phyloP scores from a whole-genome alignment of 1,140 invertebrate species.

The Aradophagus sp. region DNA sequence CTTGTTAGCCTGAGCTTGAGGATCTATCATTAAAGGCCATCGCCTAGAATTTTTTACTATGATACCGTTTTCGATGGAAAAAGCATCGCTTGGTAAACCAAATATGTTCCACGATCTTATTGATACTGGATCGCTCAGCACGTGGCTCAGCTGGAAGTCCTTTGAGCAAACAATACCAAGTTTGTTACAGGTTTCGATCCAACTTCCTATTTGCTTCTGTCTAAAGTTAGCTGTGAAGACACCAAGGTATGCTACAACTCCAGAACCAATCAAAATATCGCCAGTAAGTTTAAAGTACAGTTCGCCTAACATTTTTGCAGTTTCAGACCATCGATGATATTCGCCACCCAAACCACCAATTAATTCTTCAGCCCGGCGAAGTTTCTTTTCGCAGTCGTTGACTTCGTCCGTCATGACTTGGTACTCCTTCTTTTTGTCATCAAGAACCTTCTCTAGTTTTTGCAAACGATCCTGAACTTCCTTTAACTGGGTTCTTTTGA shows the following conservation, averaged over 20 bases:
- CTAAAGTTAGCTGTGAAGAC: slow-evolving; percentile 89
- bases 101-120: slow-evolving; percentile 94
- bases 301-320: slow-evolving; percentile 83
- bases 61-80: slow-evolving; percentile 95
- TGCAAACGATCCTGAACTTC: slow-evolving; percentile 79
- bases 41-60: slow-evolving; percentile 88
- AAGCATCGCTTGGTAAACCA: slow-evolving; percentile 90
- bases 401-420: slow-evolving; percentile 87
- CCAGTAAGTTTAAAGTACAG: slow-evolving; percentile 75
- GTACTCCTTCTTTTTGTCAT: slow-evolving; percentile 75
- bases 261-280: slow-evolving; percentile 76
- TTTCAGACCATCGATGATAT: slow-evolving; percentile 87
- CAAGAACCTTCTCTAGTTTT: slow-evolving; percentile 80
- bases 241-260: slow-evolving; percentile 92
- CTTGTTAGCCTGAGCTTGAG: slow-evolving; percentile 94
- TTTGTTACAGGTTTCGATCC: slow-evolving; percentile 80
- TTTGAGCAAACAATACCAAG: slow-evolving; percentile 85
- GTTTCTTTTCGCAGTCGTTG: slow-evolving; percentile 89
- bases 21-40: slow-evolving; percentile 96
- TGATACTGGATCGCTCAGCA: slow-evolving; percentile 90
- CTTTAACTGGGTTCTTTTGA: slow-evolving; percentile 85
- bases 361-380: slow-evolving; percentile 92
- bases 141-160: slow-evolving; percentile 84
- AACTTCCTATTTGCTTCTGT: slow-evolving; percentile 82
- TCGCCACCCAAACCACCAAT: slow-evolving; percentile 88